phyloP scores from a whole-genome alignment of 2,888 invertebrate genomes.

The Erebia palarica region DNA sequence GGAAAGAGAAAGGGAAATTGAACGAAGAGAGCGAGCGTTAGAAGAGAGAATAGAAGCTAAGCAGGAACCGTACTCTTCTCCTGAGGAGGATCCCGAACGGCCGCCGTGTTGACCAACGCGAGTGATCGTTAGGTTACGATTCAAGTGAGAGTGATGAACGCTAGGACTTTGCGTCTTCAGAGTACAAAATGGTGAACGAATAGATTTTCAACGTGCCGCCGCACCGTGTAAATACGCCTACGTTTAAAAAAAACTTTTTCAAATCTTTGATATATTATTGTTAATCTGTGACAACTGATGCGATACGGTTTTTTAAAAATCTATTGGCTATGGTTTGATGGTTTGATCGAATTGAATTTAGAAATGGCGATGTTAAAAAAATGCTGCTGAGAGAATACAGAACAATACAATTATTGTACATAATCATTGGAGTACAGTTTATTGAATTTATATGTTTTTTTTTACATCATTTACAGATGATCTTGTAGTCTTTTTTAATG shows the following conservation, averaged over 20 bases:
- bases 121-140: conserved; percentile 60
- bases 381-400: conserved; percentile 40
- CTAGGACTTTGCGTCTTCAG: conserved; percentile 61
- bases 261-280: conserved; percentile 26
- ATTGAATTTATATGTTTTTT: conserved; percentile 60
- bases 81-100: conserved; percentile 45
- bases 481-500: conserved; percentile 66
- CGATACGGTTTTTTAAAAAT: conserved; percentile 15
- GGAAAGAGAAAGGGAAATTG: conserved; percentile 62
- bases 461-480: conserved; percentile 67
- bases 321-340: conserved; percentile 23
- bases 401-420: conserved; percentile 60
- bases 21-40: conserved; percentile 50
- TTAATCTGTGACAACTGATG: conserved; percentile 25
- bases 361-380: conserved; percentile 11
- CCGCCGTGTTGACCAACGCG: conserved; percentile 75
- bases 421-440: conserved; percentile 79
- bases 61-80: conserved; percentile 46
- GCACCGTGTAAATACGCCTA: conserved; percentile 54
- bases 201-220: conserved; percentile 36
- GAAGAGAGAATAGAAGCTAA: conserved; percentile 41
- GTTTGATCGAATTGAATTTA: conserved; percentile 13
- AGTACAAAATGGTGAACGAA: conserved; percentile 62
- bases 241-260: conserved; percentile 28
- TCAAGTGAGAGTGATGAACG: conserved; percentile 61